These are phyloP conservation scores for Camptogramma bilineatum DNA, from an alignment of 2,888 invertebrate genomes.

Conservation along the genomic window DNA sequence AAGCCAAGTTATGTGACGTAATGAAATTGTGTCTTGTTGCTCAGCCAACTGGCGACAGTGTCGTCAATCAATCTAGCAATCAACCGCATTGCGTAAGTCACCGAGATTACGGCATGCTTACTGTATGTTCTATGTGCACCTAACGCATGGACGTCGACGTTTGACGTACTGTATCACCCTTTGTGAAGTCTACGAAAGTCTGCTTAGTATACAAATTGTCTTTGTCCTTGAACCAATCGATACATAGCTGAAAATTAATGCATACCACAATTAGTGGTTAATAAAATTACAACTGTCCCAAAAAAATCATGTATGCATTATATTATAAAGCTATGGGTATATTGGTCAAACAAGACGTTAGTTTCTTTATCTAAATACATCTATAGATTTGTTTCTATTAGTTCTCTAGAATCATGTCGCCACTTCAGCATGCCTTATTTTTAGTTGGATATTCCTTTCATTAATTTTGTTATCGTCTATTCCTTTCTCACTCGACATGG, in stretches of 20 bases:
- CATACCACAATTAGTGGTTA: neutral
- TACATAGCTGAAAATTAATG: conserved; percentile 7
- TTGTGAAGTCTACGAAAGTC: conserved; percentile 49
- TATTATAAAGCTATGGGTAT: conserved; percentile 9
- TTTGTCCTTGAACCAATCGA: conserved; percentile 21
- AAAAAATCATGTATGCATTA: neutral
- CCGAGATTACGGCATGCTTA: conserved; percentile 72
- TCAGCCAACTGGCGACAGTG: conserved; percentile 97
- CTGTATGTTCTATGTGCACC: conserved; percentile 69
- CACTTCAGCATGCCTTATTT: conserved; percentile 41
- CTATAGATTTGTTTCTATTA: conserved; percentile 37
- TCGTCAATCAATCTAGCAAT: conserved; percentile 96
- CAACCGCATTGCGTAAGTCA: conserved; percentile 97
- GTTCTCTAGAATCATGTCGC: conserved; percentile 29
- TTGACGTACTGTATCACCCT: conserved; percentile 47
- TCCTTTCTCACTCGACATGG: conserved; percentile 49
- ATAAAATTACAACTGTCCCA: neutral
- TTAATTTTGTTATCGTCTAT: conserved; percentile 61
- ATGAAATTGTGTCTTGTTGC: conserved; percentile 83
- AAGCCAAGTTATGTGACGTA: conserved; percentile 79
- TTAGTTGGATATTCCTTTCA: conserved; percentile 52
- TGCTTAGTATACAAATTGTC: conserved; percentile 43
- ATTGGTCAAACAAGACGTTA: conserved; percentile 12
- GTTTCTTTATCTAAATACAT: conserved; percentile 24
- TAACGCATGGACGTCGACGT: conserved; percentile 72